Evolutionary conservation across 2,113 vertebrate genomes (phyloP).

Genomic region (Hoplias malabaricus): DNA sequence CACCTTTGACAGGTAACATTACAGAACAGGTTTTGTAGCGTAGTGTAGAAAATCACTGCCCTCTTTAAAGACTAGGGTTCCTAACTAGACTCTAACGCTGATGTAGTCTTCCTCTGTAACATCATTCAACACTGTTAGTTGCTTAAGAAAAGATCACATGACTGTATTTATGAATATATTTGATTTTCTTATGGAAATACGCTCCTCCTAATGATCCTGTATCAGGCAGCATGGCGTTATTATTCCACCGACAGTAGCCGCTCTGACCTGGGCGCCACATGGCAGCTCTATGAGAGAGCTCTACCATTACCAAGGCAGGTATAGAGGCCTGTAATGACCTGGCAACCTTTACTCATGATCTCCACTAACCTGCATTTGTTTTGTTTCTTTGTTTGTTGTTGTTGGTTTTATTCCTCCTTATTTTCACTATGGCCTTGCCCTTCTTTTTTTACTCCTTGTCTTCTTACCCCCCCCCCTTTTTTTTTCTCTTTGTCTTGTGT

Average conservation of each 20-base stretch:
- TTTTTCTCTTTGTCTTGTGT: constrained; percentile 5
- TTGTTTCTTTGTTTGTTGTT: constrained; percentile 51
- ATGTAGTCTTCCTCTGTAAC: no score
- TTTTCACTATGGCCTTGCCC: constrained; percentile 64
- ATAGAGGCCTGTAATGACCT: constrained; percentile 74
- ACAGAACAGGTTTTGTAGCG: no score
- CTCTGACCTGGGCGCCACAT: constrained; percentile 78
- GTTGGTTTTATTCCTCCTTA: constrained; percentile 47
- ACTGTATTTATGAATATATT: no score
- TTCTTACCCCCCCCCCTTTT: not conserved
- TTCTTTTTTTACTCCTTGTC: not conserved
- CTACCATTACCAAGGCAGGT: constrained; percentile 81
- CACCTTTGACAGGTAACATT: no score
- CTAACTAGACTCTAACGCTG: no score
- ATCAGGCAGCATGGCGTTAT: constrained; percentile 83
- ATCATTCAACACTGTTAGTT: no score
- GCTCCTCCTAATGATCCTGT: constrained; percentile 43
- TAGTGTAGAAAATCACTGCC: no score
- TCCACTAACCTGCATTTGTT: constrained; percentile 77
- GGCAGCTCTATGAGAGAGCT: constrained; percentile 80
- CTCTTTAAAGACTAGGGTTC: no score
- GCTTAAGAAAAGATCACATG: no score
- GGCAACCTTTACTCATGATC: constrained; percentile 67
- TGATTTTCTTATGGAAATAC: no score
- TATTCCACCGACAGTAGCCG: constrained; percentile 77